Evolutionary conservation across 2,888 invertebrate species (phyloP), one percentile per base, ranked within the genome.

Genomic region (Stratiomys singularior): DNA sequence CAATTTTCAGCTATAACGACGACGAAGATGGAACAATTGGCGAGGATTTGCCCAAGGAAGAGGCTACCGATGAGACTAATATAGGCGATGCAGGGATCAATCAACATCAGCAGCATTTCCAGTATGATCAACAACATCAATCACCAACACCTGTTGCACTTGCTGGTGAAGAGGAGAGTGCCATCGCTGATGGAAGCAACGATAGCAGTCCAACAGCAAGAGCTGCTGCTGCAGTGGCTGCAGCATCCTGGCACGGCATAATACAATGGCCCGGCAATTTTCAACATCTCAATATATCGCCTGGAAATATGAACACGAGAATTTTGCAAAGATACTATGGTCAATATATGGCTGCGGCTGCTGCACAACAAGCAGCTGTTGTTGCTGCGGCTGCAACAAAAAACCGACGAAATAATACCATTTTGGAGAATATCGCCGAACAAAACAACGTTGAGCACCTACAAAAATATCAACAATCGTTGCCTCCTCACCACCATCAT

Each of bases 251-350:
- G 82, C 81, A 82, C 27, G 80, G 80, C 23, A 67, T 84, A 7
- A 82, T 83, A 27, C 83, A 82, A 56, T 82, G 82, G 80, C 82
- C 82, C 2, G 79, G 80, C 30, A 82, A 82, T 37, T 81, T 82
- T 27, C 78, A 79, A 0, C 79, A 80, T 1, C 78, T 80, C 1
- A 79, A 56, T 37, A 27, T 37, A 4, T 52, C 37, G 44, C 13
- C 81, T 58, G 78, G 74, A 60, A 77, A 81, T 78, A 83, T 86
- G 76, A 84, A 85, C 81, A 84, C 86, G 0, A 82, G 85, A 15
- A 82, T 87, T 60, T 81, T 87, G 4, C 86, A 85, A 11, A 83
- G 84, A 18, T 87, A 87, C 78, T 87, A 87, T 69, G 86, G 85
- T 1, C 85, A 85, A 1, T 87, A 86, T 69, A 85, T 87, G 83